Evolutionary conservation across 2,113 vertebrate species (phyloP).

Genomic region (Sylvilagus bachmani): DNA sequence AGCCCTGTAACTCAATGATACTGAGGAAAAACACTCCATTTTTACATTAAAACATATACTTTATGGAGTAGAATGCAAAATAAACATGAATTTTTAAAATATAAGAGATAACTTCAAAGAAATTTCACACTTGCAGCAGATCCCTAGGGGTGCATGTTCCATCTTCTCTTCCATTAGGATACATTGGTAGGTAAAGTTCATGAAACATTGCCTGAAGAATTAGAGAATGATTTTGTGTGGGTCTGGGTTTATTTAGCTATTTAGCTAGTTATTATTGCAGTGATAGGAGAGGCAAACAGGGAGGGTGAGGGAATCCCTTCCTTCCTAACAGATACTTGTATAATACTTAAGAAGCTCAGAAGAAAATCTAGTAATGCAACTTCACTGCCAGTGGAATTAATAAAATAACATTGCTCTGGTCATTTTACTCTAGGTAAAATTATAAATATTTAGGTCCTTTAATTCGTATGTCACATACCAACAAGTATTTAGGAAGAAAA

Average conservation of each 20-base stretch:
- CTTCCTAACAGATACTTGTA: slow-evolving; percentile 5
- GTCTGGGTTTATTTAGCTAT: slow-evolving; percentile 50
- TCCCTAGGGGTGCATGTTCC: slow-evolving; percentile 8
- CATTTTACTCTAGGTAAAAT: neutral
- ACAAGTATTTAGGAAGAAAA: neutral
- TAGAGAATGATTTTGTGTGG: slow-evolving; percentile 43
- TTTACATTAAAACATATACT: slow-evolving; percentile 71
- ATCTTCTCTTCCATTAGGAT: slow-evolving; percentile 63
- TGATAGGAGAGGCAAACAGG: neutral
- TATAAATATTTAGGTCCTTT: slow-evolving; percentile 10
- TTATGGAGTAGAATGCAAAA: slow-evolving; percentile 66
- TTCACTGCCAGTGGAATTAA: slow-evolving; percentile 35
- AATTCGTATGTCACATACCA: slow-evolving; percentile 50
- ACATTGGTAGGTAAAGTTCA: slow-evolving; percentile 44
- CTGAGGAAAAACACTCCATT: slow-evolving; percentile 45
- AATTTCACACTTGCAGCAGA: slow-evolving; percentile 65
- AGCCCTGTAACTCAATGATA: slow-evolving; percentile 61
- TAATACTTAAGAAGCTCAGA: neutral
- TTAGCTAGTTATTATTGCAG: slow-evolving; percentile 28
- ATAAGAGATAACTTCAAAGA: slow-evolving; percentile 71
- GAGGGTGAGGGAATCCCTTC: neutral
- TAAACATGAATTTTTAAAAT: slow-evolving; percentile 71
- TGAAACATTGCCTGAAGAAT: slow-evolving; percentile 53
- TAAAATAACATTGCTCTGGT: neutral
- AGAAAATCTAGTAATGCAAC: slow-evolving; percentile 15